A percentile compares a stretch with the other conserved stretches of the same genome.
Evolutionary conservation across 2,113 vertebrate species (phyloP).

Genomic region (Perognathus longimembris): DNA sequence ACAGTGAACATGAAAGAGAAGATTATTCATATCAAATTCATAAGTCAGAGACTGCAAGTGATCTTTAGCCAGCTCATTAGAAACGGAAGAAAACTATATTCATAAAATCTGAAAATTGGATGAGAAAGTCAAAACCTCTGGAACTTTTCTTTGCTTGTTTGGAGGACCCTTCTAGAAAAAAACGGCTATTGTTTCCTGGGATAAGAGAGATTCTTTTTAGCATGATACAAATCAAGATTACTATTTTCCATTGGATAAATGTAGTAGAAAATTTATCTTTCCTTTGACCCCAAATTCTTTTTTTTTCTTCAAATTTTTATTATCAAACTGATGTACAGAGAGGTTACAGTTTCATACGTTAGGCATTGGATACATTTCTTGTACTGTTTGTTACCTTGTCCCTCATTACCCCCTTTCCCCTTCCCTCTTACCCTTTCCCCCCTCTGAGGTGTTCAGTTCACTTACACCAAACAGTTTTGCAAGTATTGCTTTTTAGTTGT

Average conservation of each 20-base stretch:
- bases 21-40: conserved; percentile 52
- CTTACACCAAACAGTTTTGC: too few species aligned
- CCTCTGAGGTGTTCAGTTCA: too few species aligned
- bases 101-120: conserved; percentile 59
- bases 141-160: conserved; percentile 59
- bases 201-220: conserved; percentile 29
- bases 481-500: too few species aligned
- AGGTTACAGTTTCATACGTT: too few species aligned
- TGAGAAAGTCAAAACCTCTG: conserved; percentile 53
- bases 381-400: too few species aligned
- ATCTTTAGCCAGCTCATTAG: background rate
- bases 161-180: conserved; percentile 66
- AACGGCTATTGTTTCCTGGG: conserved; percentile 41
- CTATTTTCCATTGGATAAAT: conserved; percentile 66
- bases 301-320: too few species aligned
- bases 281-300: conserved; percentile 31
- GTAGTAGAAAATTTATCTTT: conserved; percentile 55
- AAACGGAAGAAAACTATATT: conserved; percentile 50
- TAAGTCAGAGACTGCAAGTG: conserved; percentile 27
- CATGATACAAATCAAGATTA: conserved; percentile 59
- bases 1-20: conserved; percentile 29
- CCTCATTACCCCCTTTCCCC: too few species aligned
- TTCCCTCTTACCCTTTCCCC: too few species aligned
- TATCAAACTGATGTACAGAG: too few species aligned
- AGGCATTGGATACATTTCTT: too few species aligned